These are phyloP conservation scores for Holacanthus passer DNA, from an alignment of 2,113 vertebrate species.

Conservation along the genomic window DNA sequence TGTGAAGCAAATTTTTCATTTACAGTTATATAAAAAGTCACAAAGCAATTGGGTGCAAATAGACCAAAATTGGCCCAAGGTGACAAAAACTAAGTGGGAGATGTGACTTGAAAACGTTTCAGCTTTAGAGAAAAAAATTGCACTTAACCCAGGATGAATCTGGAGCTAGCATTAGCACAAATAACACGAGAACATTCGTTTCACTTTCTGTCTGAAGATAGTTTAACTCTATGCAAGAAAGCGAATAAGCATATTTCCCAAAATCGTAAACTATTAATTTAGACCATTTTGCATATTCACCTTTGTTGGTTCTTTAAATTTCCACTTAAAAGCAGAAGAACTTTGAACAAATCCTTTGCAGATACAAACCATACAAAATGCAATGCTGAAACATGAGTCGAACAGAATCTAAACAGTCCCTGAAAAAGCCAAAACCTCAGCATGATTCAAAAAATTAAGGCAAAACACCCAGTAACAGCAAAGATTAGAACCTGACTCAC, in stretches of 20 bases:
- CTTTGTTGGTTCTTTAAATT: not conserved
- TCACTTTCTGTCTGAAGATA: not conserved
- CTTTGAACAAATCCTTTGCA: not conserved
- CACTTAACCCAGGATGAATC: not conserved
- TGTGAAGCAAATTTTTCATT: not conserved
- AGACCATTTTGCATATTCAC: not conserved
- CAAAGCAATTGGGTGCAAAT: not conserved
- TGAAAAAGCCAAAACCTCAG: slow-evolving; percentile 1
- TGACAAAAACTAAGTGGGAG: not conserved
- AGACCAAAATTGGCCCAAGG: not conserved
- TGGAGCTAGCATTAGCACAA: not conserved
- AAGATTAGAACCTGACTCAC: slow-evolving; percentile 10
- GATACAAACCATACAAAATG: not conserved
- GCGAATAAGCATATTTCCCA: not conserved
- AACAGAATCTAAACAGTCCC: not conserved
- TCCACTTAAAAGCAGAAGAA: not conserved
- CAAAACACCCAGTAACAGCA: slow-evolving; percentile 43
- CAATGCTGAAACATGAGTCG: not conserved
- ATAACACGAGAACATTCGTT: not conserved
- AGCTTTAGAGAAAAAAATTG: not conserved
- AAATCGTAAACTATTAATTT: not conserved
- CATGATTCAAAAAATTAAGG: slow-evolving; percentile 64
- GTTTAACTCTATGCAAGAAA: not conserved
- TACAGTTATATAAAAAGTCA: no score
- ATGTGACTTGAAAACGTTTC: not conserved